phyloP scores from a whole-genome alignment of 2,113 vertebrate species.

The Cephalopterus ornatus region DNA sequence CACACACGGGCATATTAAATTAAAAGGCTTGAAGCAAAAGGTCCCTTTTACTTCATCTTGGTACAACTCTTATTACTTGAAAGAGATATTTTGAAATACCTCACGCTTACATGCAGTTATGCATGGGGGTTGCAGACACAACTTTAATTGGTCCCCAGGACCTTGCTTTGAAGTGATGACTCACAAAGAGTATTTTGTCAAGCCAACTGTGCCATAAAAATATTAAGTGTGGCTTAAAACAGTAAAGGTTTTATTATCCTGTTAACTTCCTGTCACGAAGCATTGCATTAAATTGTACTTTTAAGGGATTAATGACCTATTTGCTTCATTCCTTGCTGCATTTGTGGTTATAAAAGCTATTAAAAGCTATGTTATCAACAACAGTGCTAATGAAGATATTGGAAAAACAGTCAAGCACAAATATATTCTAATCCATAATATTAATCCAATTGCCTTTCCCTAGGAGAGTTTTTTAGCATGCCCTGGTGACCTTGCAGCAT shows the following conservation, averaged over 20 bases:
- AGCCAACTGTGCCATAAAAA: constrained; percentile 72
- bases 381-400: constrained; percentile 47
- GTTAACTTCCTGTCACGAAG: constrained; percentile 76
- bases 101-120: neutral
- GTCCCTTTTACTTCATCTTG: neutral
- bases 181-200: constrained; percentile 75
- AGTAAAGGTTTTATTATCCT: constrained; percentile 75
- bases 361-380: constrained; percentile 61
- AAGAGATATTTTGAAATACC: constrained; percentile 42
- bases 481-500: neutral
- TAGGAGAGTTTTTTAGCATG: neutral
- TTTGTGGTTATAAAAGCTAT: constrained; percentile 57
- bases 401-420: constrained; percentile 5
- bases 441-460: constrained; percentile 23
- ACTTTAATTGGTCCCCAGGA: constrained; percentile 69
- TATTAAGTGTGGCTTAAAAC: constrained; percentile 74
- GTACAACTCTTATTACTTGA: constrained; percentile 17
- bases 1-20: neutral
- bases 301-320: constrained; percentile 70
- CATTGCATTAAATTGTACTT: constrained; percentile 74
- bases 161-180: constrained; percentile 74
- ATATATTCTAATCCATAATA: neutral
- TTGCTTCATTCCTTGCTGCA: constrained; percentile 60
- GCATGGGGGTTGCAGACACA: constrained; percentile 40
- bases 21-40: neutral